Evolutionary conservation across 2,113 vertebrate species (phyloP).

Genomic region (Paraplagusia blochii): DNA sequence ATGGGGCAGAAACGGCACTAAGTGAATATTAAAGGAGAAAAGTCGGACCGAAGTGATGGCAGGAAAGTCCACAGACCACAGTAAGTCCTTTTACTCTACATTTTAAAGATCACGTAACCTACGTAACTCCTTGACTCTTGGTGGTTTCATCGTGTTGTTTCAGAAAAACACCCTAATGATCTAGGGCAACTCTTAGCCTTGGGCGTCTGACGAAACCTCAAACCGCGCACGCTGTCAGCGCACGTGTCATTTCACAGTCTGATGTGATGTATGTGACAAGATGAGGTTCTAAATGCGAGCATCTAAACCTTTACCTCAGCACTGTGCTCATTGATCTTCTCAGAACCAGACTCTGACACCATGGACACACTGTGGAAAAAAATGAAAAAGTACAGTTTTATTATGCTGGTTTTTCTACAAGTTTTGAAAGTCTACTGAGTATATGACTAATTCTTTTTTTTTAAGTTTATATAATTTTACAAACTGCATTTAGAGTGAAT

Average conservation of each 20-base stretch:
- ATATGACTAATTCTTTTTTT: neutral
- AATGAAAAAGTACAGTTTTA: neutral
- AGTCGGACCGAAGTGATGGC: slow-evolving; percentile 14
- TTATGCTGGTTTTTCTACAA: too few relatives aligned
- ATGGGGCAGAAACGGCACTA: slow-evolving; percentile 6
- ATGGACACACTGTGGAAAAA: slow-evolving; percentile 40
- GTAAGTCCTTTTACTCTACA: slow-evolving; percentile 16
- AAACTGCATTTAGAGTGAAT: too few relatives aligned
- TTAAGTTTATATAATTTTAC: neutral
- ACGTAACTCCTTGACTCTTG: slow-evolving; percentile 39
- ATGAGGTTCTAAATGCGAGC: slow-evolving; percentile 11
- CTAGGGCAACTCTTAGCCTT: slow-evolving; percentile 65
- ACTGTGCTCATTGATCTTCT: slow-evolving; percentile 25
- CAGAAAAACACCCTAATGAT: slow-evolving; percentile 45
- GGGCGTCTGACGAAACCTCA: slow-evolving; percentile 31
- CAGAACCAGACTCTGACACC: slow-evolving; percentile 22
- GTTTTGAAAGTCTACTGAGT: neutral
- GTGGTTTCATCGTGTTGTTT: slow-evolving; percentile 28
- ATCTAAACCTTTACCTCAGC: slow-evolving; percentile 64
- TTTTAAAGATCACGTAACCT: slow-evolving; percentile 25
- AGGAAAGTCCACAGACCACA: slow-evolving; percentile 19
- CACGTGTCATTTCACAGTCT: slow-evolving; percentile 14
- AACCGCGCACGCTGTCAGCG: slow-evolving; percentile 39
- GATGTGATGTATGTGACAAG: slow-evolving; percentile 37
- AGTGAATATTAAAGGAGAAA: slow-evolving; percentile 10